A percentile compares a stretch with the other conserved stretches of the same genome.
These are phyloP conservation scores for Ciconia stormi DNA, from an alignment of 2,113 vertebrate species.

Conservation along the genomic window DNA sequence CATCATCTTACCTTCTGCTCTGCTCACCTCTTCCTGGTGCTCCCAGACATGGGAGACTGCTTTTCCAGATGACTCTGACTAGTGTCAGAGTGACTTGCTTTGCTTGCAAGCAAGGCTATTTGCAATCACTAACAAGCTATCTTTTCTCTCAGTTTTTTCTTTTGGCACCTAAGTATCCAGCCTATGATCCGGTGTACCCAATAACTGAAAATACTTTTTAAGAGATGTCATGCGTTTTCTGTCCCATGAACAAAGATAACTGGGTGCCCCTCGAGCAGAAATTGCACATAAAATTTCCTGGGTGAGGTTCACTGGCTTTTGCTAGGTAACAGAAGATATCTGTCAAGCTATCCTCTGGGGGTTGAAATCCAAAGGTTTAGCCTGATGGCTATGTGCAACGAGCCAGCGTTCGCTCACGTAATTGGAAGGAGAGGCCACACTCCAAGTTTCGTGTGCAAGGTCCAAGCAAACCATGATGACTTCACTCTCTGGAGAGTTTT, in stretches of 20 bases:
- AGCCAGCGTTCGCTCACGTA: not conserved
- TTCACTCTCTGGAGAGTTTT: not conserved
- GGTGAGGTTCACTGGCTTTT: not conserved
- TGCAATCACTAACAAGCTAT: not conserved
- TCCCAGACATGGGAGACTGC: not conserved
- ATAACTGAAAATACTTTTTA: not conserved
- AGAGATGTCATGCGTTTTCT: not conserved
- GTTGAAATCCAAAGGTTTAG: not conserved
- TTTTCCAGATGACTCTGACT: not conserved
- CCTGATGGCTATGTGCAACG: accelerated
- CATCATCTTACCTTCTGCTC: not conserved
- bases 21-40: not conserved
- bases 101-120: not conserved
- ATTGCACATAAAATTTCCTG: not conserved
- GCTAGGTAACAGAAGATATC: not conserved
- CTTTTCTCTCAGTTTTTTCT: not conserved
- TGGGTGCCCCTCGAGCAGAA: not conserved
- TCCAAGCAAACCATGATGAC: not conserved
- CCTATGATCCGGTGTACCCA: accelerated
- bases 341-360: not conserved
- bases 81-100: not conserved
- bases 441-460: not conserved
- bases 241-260: not conserved
- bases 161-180: not conserved
- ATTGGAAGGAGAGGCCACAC: not conserved